A percentile compares a stretch with the other conserved stretches of the same genome.
Conservation (phyloP, 2,888 invertebrate genomes). For the Tiphia femorata region DNA sequence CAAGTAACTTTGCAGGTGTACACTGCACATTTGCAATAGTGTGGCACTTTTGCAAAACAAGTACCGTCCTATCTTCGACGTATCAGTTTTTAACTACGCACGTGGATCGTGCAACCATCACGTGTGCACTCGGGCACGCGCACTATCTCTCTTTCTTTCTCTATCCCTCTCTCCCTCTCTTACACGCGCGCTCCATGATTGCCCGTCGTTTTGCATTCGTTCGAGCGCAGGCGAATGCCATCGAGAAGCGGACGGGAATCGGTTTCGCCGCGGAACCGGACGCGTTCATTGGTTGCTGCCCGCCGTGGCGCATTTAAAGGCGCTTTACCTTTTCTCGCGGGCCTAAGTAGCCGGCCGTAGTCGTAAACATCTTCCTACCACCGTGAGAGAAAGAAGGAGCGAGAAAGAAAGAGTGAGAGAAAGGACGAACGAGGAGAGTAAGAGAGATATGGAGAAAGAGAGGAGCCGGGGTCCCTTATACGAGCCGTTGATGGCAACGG, state of each 20-base stretch:
- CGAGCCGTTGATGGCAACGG: slow-evolving; percentile 63
- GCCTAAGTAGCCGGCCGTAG: slow-evolving; percentile 59
- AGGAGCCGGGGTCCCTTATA: slow-evolving; percentile 59
- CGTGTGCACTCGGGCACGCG: background rate
- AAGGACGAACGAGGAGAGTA: too few species aligned
- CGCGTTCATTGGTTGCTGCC: slow-evolving; percentile 54
- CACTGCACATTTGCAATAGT: too few species aligned
- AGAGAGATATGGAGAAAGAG: too few species aligned
- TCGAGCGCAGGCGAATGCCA: slow-evolving; percentile 26
- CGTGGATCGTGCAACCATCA: too few species aligned
- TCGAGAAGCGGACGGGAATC: slow-evolving; percentile 26
- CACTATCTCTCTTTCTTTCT: background rate
- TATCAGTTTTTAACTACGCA: too few species aligned
- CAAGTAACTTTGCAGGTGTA: too few species aligned
- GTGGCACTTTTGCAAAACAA: too few species aligned
- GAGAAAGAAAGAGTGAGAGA: too few species aligned
- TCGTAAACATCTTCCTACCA: slow-evolving; percentile 62
- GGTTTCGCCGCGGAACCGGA: slow-evolving; percentile 50
- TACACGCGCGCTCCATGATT: background rate
- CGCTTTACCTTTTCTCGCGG: slow-evolving; percentile 47
- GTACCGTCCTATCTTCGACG: too few species aligned
- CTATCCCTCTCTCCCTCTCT: background rate
- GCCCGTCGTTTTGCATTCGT: slow-evolving; percentile 18
- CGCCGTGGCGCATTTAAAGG: slow-evolving; percentile 43
- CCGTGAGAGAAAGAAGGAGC: too few species aligned